Percentiles rank a stretch among this genome's conserved stretches.
phyloP scores from a whole-genome alignment of 2,797 vertebrate species.

The Rhinophrynus dorsalis region DNA sequence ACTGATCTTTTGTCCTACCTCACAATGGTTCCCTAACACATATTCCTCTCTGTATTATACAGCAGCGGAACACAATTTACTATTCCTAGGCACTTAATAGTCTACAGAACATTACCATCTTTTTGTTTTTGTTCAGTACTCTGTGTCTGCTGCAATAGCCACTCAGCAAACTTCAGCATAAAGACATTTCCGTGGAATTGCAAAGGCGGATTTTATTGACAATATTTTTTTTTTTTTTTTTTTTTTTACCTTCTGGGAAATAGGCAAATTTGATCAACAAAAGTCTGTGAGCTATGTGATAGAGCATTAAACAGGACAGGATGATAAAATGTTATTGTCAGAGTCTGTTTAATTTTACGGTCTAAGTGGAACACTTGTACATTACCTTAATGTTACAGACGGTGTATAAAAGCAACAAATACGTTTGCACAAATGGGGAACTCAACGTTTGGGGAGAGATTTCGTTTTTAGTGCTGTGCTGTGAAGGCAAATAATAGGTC shows the following conservation, averaged over 20 bases:
- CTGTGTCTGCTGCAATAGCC: background rate
- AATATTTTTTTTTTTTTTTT: no score
- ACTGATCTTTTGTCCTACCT: no score
- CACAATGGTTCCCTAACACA: no score
- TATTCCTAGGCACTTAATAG: no score
- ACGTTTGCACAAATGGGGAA: slow-evolving; percentile 8
- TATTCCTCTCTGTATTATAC: no score
- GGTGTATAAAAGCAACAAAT: background rate
- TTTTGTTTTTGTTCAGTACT: background rate
- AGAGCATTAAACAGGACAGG: background rate
- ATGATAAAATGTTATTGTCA: background rate
- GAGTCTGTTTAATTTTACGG: background rate
- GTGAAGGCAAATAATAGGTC: background rate
- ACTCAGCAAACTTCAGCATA: background rate
- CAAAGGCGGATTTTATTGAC: background rate
- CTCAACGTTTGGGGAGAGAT: background rate
- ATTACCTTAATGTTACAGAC: background rate
- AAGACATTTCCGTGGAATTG: background rate
- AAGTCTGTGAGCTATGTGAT: background rate
- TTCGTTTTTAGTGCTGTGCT: background rate
- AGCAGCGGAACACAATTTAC: no score
- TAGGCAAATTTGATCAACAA: background rate
- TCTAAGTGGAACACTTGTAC: background rate
- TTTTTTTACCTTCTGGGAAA: background rate
- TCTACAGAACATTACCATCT: background rate